Evolutionary conservation across 2,888 invertebrate species (phyloP).

Genomic region (Leptothorax acervorum): DNA sequence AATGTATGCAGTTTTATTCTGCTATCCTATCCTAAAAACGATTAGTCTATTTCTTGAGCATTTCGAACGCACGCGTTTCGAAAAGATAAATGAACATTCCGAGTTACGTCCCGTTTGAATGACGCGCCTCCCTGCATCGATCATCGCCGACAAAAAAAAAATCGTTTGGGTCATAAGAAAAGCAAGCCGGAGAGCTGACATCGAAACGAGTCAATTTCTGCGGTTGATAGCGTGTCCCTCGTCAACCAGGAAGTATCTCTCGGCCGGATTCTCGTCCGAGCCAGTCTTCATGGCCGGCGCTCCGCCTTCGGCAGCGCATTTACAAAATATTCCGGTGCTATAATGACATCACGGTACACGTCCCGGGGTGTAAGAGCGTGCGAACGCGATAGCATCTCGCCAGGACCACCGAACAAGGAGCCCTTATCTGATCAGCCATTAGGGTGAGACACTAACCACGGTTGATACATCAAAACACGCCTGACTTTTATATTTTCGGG

Average conservation of each 20-base stretch:
- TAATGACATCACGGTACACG: slow-evolving; percentile 76
- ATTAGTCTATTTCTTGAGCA: slow-evolving; percentile 6
- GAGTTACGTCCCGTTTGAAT: slow-evolving; percentile 5
- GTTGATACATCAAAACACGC: slow-evolving; percentile 74
- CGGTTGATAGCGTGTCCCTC: slow-evolving; percentile 33
- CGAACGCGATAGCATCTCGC: slow-evolving; percentile 74
- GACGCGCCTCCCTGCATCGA: slow-evolving; percentile 13
- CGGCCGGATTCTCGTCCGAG: slow-evolving; percentile 46
- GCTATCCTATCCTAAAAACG: not conserved
- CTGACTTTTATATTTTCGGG: slow-evolving; percentile 78
- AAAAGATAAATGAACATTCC: not conserved
- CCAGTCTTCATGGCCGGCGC: slow-evolving; percentile 44
- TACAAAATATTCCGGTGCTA: slow-evolving; percentile 69
- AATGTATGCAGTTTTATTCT: not conserved
- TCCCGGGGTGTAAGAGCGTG: slow-evolving; percentile 76
- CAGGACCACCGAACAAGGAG: slow-evolving; percentile 75
- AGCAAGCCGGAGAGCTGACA: slow-evolving; percentile 12
- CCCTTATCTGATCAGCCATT: slow-evolving; percentile 81
- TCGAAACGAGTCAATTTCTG: slow-evolving; percentile 30
- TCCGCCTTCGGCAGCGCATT: slow-evolving; percentile 60
- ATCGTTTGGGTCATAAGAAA: slow-evolving; percentile 15
- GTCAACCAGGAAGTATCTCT: slow-evolving; percentile 59
- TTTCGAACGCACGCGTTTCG: not conserved
- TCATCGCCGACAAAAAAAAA: slow-evolving; percentile 50
- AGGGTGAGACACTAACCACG: slow-evolving; percentile 75